These are phyloP conservation scores for Gulo gulo DNA, from an alignment of 2,113 vertebrate genomes.

Conservation along the genomic window DNA sequence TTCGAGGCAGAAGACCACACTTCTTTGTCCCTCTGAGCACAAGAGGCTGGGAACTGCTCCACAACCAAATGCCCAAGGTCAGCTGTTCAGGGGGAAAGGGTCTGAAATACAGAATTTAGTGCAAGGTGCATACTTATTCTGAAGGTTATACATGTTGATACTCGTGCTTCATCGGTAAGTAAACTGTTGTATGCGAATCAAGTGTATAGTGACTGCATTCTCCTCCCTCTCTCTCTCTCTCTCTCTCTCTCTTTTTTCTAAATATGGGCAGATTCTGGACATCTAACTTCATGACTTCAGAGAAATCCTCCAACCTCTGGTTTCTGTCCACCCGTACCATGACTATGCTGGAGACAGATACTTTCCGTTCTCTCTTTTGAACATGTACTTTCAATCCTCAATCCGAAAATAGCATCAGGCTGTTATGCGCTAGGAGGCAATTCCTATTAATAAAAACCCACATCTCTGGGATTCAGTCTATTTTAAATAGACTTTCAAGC, in stretches of 20 bases:
- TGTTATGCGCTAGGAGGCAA: no score
- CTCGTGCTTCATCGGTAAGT: fast-evolving
- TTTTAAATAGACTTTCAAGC: neutral
- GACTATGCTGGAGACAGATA: neutral
- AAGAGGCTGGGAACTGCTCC: fast-evolving
- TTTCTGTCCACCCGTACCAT: neutral
- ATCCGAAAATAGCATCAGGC: neutral
- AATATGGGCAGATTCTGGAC: neutral
- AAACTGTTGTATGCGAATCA: neutral
- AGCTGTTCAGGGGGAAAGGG: no score
- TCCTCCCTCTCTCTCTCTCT: neutral
- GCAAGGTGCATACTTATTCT: neutral
- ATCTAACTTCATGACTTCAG: neutral
- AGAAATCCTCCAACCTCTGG: fast-evolving
- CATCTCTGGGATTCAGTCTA: neutral
- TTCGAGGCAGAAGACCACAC: fast-evolving
- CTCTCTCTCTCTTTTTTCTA: neutral
- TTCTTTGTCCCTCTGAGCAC: neutral
- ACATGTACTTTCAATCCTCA: neutral
- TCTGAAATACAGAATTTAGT: neutral
- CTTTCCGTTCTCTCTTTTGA: neutral
- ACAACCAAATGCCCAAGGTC: fast-evolving
- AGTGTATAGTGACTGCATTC: neutral
- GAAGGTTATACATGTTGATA: no score
- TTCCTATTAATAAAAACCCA: neutral